phyloP scores from a whole-genome alignment of 2,797 vertebrate genomes.

The Anniella stebbinsi region DNA sequence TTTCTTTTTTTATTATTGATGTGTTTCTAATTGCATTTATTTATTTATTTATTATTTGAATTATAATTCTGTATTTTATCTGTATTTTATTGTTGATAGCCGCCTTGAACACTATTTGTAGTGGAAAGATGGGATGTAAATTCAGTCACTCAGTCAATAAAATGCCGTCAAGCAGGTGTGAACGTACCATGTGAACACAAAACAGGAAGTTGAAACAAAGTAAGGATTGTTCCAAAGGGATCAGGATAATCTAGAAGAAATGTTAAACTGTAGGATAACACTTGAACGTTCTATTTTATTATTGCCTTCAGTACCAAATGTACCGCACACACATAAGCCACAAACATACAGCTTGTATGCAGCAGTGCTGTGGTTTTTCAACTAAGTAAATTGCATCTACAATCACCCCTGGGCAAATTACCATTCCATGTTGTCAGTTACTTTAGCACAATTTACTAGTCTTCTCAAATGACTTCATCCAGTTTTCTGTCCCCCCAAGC shows the following conservation, averaged over 20 bases:
- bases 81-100: no score
- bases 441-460: constrained; percentile 35
- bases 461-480: constrained; percentile 37
- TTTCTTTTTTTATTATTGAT: no score
- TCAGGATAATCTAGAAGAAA: neutral
- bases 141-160: no score
- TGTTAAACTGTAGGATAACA: neutral
- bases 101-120: no score
- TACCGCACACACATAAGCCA: neutral
- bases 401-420: constrained; percentile 33
- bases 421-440: constrained; percentile 25
- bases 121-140: no score
- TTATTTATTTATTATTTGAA: no score
- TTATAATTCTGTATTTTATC: no score
- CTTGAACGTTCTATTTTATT: neutral
- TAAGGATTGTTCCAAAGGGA: neutral
- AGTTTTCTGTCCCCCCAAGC: no score
- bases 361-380: neutral
- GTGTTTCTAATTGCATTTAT: no score
- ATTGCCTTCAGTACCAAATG: neutral
- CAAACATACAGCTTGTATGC: constrained; percentile 26
- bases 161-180: neutral
- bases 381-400: constrained; percentile 48
- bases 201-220: neutral
- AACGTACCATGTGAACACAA: neutral